Percentiles rank a stretch among this genome's conserved stretches.
phyloP scores from a whole-genome alignment of 1,140 invertebrate genomes.

The Atopsyche davidsoni region DNA sequence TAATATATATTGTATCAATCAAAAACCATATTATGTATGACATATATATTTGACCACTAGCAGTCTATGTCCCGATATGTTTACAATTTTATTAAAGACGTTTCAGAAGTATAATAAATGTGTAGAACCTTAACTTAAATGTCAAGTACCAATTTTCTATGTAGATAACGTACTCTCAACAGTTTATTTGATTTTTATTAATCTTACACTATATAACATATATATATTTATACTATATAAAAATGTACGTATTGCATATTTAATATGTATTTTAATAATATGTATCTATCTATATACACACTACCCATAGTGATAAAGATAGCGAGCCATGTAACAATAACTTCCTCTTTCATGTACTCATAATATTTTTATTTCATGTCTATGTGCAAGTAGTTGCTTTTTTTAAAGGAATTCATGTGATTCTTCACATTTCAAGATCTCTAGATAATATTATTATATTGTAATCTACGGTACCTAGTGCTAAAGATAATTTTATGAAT shows the following conservation, averaged over 20 bases:
- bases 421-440: too few relatives aligned
- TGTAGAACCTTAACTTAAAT: slow-evolving; percentile 8
- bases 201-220: slow-evolving; percentile 1
- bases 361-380: too few relatives aligned
- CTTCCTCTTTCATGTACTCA: too few relatives aligned
- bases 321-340: slow-evolving; percentile 8
- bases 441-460: too few relatives aligned
- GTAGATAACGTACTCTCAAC: slow-evolving; percentile 13
- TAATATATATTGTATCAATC: too few relatives aligned
- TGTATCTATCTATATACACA: slow-evolving; percentile 5
- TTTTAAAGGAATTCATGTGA: too few relatives aligned
- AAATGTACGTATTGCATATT: neutral
- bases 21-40: too few relatives aligned
- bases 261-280: neutral
- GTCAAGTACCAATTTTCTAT: slow-evolving; percentile 30
- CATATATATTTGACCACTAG: slow-evolving; percentile 15
- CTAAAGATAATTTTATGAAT: too few relatives aligned
- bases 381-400: too few relatives aligned
- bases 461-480: too few relatives aligned
- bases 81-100: slow-evolving; percentile 27
- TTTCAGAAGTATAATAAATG: slow-evolving; percentile 13
- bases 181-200: neutral
- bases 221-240: neutral
- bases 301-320: slow-evolving; percentile 16
- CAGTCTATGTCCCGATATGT: slow-evolving; percentile 16